These are phyloP conservation scores for Zaprionus bogoriensis DNA, from an alignment of 2,888 invertebrate genomes.

Conservation along the genomic window DNA sequence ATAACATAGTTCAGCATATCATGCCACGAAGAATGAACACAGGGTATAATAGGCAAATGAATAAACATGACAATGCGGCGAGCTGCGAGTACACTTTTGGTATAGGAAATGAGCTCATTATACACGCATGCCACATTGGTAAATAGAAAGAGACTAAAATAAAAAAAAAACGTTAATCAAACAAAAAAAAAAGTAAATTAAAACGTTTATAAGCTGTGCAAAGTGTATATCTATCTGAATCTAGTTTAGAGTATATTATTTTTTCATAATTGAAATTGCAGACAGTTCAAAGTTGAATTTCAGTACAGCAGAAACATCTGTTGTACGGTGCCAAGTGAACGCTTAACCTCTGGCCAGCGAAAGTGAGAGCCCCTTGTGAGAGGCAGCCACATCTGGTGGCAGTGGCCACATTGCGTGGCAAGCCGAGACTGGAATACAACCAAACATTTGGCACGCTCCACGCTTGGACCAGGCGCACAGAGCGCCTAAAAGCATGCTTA, in stretches of 20 bases:
- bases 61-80: slow-evolving; percentile 28
- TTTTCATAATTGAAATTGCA: no score
- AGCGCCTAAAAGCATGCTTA: slow-evolving; percentile 68
- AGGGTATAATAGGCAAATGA: slow-evolving; percentile 26
- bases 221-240: not conserved
- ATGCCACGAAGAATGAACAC: not conserved
- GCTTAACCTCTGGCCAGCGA: not conserved
- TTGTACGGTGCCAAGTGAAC: no score
- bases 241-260: not conserved
- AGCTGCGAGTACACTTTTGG: slow-evolving; percentile 6
- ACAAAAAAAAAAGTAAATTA: not conserved
- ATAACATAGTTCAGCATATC: not conserved
- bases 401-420: slow-evolving; percentile 28
- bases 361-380: slow-evolving; percentile 10
- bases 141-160: slow-evolving; percentile 16
- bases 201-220: not conserved
- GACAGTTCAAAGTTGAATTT: no score
- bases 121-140: slow-evolving; percentile 26
- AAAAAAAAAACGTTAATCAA: not conserved
- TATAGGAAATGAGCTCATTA: slow-evolving; percentile 27
- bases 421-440: slow-evolving; percentile 54
- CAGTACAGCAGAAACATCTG: no score
- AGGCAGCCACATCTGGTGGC: slow-evolving; percentile 11
- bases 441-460: slow-evolving; percentile 74
- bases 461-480: slow-evolving; percentile 63